Evolutionary conservation across 2,888 invertebrate species (phyloP).

Genomic region (Stramonita haemastoma): DNA sequence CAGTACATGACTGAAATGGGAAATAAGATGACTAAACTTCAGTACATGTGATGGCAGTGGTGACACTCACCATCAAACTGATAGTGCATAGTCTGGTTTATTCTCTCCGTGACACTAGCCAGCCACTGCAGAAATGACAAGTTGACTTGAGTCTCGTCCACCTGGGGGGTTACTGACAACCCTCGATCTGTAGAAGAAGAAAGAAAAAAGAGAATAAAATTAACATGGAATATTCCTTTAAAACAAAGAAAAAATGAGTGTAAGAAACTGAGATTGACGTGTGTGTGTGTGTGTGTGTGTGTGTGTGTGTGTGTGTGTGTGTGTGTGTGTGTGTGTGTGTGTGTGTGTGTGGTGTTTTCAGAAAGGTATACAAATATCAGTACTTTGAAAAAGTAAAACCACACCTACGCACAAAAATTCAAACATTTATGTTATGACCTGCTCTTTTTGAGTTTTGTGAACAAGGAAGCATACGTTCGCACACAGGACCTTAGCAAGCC

Average conservation of each 20-base stretch:
- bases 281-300: not conserved
- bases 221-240: not conserved
- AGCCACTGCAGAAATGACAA: slow-evolving; percentile 85
- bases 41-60: too few species aligned
- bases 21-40: too few species aligned
- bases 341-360: not conserved
- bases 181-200: slow-evolving; percentile 41
- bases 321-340: not conserved
- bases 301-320: not conserved
- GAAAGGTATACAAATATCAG: too few species aligned
- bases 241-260: not conserved
- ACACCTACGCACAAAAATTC: too few species aligned
- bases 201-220: not conserved
- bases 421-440: too few species aligned
- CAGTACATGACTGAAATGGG: too few species aligned
- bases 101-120: slow-evolving; percentile 86
- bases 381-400: too few species aligned
- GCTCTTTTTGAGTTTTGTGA: too few species aligned
- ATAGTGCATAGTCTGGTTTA: slow-evolving; percentile 87
- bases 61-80: slow-evolving; percentile 81
- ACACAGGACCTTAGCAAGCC: too few species aligned
- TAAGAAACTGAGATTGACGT: not conserved
- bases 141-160: slow-evolving; percentile 72
- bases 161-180: slow-evolving; percentile 42
- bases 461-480: too few species aligned